Evolutionary conservation across 1,140 invertebrate genomes (phyloP), one percentile per base, ranked within the genome.

Genomic region (Schlechtendalia chinensis): DNA sequence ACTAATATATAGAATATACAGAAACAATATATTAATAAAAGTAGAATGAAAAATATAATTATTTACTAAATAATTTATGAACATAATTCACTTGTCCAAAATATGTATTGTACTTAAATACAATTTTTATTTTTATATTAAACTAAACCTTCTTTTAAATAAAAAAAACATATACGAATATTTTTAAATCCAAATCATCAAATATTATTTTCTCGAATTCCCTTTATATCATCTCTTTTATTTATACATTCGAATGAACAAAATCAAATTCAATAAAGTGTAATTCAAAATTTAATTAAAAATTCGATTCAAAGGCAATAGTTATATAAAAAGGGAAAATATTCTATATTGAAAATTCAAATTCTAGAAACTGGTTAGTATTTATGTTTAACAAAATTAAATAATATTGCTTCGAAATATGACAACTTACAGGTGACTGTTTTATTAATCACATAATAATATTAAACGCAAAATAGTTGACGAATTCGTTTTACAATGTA

Each of bases 251-350:
- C n/a, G 17, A 69, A 39, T 69, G 24, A 47, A 69, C 24, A 69
- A 69, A 47, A 69, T 16, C 1, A 4, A 69, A 45, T 22, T 1
- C 29, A 69, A 69, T 69, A 69, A 69, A 45, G 32, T 5, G 47
- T 47, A 69, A 69, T 69, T 69, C 1, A 69, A 69, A 69, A 47
- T 47, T 24, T 69, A 69, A 69, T 39, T 39, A 12, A 39, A n/a
- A 19, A 19, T 10, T 32, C 17, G 16, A 6, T n/a, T 5, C 17
- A 0, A 61, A 29, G n/a, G n/a, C 32, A 8, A 1, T 17, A 6
- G 8, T 65, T 12, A 65, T n/a, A 45, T 45, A 14, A 11, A 45
- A 17, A 4, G 12, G 32, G 32, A 39, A 39, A 65, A 39, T 39
- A 39, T 11, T n/a, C 5, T 19, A 39, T n/a, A 10, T 67, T n/a